phyloP scores from a whole-genome alignment of 53 echinoderm and acorn worm genomes.

The Echinarachnius parma region DNA sequence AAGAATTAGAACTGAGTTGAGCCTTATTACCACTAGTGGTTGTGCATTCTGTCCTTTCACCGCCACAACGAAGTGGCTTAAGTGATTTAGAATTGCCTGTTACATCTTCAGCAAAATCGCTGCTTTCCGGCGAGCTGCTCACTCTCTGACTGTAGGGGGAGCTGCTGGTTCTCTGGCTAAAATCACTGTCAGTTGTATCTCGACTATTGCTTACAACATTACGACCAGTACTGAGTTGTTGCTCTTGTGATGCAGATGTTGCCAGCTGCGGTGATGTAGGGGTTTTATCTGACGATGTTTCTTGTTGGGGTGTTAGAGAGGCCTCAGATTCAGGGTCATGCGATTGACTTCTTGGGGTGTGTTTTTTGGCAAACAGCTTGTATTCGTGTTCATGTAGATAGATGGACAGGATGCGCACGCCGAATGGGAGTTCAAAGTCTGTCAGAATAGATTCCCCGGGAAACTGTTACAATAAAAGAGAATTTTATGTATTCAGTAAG shows the following conservation, averaged over 20 bases:
- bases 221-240: neutral
- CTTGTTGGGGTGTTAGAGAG: no score
- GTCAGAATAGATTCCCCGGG: conserved; percentile 60
- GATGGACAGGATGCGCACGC: conserved; percentile 72
- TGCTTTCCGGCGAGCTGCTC: conserved; percentile 25
- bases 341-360: neutral
- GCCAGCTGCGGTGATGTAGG: neutral
- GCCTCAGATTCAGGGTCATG: no score
- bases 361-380: conserved; percentile 41
- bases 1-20: no score
- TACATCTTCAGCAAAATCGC: no score
- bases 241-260: neutral
- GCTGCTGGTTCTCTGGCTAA: conserved; percentile 2
- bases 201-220: conserved; percentile 1
- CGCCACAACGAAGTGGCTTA: no score
- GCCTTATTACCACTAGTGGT: no score
- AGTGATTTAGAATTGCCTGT: no score
- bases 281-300: neutral
- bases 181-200: conserved; percentile 17
- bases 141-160: conserved; percentile 6
- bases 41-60: no score
- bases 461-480: conserved; percentile 41
- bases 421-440: conserved; percentile 63
- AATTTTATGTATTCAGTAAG: no score
- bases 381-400: conserved; percentile 67